These are phyloP conservation scores for Tachina fera DNA, from an alignment of 2,888 invertebrate genomes.

Conservation along the genomic window DNA sequence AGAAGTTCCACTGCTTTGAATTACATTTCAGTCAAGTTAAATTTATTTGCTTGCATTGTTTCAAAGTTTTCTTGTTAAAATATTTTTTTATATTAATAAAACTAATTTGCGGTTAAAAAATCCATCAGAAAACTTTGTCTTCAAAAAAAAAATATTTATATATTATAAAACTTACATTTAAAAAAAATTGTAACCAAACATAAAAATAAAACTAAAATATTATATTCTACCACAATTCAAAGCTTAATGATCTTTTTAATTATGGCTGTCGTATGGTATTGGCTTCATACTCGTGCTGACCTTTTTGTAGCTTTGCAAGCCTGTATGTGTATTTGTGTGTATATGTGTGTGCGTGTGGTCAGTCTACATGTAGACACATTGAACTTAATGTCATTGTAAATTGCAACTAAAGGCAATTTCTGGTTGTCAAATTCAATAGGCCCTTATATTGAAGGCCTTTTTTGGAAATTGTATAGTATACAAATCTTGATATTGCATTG, in stretches of 20 bases:
- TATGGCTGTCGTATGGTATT: slow-evolving; percentile 57
- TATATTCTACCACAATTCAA: slow-evolving; percentile 58
- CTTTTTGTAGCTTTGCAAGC: neutral
- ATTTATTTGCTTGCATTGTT: neutral
- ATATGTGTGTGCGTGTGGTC: slow-evolving; percentile 32
- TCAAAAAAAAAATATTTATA: neutral
- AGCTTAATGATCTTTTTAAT: slow-evolving; percentile 70
- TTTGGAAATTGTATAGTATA: neutral
- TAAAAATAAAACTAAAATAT: slow-evolving; percentile 37
- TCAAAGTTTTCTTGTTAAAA: neutral
- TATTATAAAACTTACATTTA: neutral
- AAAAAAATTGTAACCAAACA: neutral
- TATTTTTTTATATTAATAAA: neutral
- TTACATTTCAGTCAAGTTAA: neutral
- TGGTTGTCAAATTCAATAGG: neutral
- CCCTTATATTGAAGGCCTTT: neutral
- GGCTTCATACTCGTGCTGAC: neutral
- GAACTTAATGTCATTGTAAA: slow-evolving; percentile 63
- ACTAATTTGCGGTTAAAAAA: slow-evolving; percentile 56
- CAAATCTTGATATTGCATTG: too few relatives aligned
- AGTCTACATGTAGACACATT: slow-evolving; percentile 65
- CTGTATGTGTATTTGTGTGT: neutral
- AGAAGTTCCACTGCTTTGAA: neutral
- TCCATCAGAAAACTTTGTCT: slow-evolving; percentile 54
- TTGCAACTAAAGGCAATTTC: neutral